Base-by-base conservation (phyloP, 2,888 invertebrate genomes). In the Hypsopygia costalis region DNA sequence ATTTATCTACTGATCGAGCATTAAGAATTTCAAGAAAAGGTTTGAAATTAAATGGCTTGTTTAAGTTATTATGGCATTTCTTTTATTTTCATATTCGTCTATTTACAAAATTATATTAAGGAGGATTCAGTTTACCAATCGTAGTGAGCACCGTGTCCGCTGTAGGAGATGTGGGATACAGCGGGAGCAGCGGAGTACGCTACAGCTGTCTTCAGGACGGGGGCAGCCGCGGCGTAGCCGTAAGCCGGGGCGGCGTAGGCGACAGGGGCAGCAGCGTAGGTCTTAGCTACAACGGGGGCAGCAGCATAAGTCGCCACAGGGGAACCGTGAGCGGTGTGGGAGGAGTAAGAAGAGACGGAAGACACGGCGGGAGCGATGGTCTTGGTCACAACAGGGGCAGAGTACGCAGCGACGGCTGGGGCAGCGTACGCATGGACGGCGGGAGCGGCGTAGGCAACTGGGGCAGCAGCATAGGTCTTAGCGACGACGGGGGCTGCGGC, bases 111-210 rank as follows among this genome's bases (percentile, higher is more conserved):
- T 36, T 58, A 46, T 52, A 51, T 51, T 46, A 49, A 51, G 42
- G 49, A 51, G 42, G 49, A 69, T 72, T 66, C 68, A 69, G 74
- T 75, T 91, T 90, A 93, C 90, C 91, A 93, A 55, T 85, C 91
- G 69, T 93, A 93, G 64, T 91, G 90, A 50, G 91, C 90, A 52
- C 92, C 93, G 51, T 91, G 89, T 47, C 91, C 93, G 57, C 89
- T 89, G 86, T 92, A 93, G 48, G 90, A 81, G 62, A 91, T 85
- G 71, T 92, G 91, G 44, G 93, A 90, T 11, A 92, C 91, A 51
- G 90, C 90, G 52, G 91, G 90, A 34, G 91, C 91, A 46, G 64
- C 59, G 6, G 63, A 58, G 39, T 52, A 62, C 1, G 42, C 32
- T 0, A 43, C 33, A 11, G 48, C 45, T 8, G 52, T 41, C 43